Evolutionary conservation across 2,113 vertebrate genomes (phyloP).

Genomic region (Microtus oregoni): DNA sequence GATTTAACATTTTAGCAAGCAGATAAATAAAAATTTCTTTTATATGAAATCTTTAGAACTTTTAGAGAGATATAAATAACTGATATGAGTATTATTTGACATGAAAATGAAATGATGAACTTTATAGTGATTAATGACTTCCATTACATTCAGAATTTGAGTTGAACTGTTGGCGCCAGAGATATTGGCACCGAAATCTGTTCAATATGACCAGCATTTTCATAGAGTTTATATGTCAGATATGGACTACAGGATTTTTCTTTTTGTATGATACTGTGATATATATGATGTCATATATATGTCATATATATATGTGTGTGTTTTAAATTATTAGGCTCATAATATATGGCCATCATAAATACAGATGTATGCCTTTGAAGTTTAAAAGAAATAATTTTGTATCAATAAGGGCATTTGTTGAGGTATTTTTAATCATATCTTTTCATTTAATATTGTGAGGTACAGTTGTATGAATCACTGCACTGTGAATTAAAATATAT

Average conservation of each 20-base stretch:
- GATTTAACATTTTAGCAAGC: conserved; percentile 50
- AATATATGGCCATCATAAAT: neutral
- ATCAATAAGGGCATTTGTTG: neutral
- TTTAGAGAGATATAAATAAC: neutral
- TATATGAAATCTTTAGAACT: conserved; percentile 6
- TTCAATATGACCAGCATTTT: neutral
- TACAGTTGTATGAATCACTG: neutral
- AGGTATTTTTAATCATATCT: neutral
- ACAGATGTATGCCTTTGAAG: neutral
- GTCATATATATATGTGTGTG: neutral
- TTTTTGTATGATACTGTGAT: neutral
- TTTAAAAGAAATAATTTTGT: neutral
- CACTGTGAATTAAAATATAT: neutral
- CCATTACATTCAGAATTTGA: conserved; percentile 15
- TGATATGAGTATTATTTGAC: conserved; percentile 3
- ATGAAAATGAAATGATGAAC: conserved; percentile 58
- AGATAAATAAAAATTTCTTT: neutral
- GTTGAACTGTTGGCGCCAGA: neutral
- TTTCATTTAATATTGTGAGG: conserved; percentile 13
- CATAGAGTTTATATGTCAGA: neutral
- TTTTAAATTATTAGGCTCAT: neutral
- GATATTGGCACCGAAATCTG: neutral
- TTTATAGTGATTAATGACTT: conserved; percentile 43
- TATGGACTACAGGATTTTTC: neutral
- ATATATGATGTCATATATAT: no score